Evolutionary conservation across 2,113 vertebrate species (phyloP).

Genomic region (Microcebus murinus): DNA sequence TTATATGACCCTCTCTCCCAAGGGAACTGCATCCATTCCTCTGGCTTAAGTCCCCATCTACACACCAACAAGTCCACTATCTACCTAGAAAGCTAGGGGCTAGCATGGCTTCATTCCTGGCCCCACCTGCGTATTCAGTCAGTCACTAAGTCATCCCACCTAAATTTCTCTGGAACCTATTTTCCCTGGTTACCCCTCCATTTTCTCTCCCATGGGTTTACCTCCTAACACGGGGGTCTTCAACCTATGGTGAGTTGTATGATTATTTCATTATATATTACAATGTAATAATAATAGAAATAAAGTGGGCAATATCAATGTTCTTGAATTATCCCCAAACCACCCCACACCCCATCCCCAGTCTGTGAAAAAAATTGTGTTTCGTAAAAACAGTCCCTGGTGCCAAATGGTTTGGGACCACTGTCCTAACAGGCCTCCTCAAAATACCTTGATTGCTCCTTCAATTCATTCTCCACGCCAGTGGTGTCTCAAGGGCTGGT

Average conservation of each 20-base stretch:
- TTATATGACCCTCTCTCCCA: neutral
- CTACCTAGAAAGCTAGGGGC: neutral
- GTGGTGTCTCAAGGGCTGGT: neutral
- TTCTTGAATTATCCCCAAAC: no score
- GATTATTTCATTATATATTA: no score
- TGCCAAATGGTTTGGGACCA: no score
- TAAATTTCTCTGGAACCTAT: neutral
- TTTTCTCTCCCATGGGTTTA: neutral
- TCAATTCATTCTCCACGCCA: neutral
- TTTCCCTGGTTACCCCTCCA: no score
- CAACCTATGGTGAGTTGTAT: no score
- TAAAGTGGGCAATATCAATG: no score
- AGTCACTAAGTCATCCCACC: neutral
- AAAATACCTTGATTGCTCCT: neutral
- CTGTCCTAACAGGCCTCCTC: neutral
- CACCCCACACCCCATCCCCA: no score
- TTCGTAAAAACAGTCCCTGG: no score
- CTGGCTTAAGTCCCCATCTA: neutral
- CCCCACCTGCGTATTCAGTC: neutral
- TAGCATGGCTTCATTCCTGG: neutral
- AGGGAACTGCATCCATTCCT: neutral
- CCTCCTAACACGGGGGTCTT: neutral
- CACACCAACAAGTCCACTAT: neutral
- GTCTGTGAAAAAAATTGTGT: no score
- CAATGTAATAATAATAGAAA: no score